Conservation (phyloP, 1,140 invertebrate genomes). For the Ylistrum balloti region DNA sequence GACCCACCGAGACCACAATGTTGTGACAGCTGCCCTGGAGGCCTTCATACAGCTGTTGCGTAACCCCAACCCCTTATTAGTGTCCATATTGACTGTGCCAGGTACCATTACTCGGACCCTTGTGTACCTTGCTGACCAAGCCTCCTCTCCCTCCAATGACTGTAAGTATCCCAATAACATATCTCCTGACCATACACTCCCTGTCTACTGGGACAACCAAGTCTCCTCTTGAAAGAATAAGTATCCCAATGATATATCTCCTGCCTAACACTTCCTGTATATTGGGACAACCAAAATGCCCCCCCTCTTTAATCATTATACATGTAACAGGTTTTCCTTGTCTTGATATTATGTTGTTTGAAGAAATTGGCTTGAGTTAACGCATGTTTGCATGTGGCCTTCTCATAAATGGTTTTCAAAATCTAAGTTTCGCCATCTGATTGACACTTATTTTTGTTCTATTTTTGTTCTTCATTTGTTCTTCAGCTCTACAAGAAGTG, state of each 20-base stretch:
- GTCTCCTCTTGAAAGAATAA: too few species aligned
- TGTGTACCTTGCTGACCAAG: slow-evolving; percentile 64
- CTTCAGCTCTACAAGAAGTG: slow-evolving; percentile 67
- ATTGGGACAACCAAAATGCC: neutral
- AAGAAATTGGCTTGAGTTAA: too few species aligned
- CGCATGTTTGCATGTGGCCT: too few species aligned
- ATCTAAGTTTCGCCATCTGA: neutral
- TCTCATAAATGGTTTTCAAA: neutral
- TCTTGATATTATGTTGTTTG: too few species aligned
- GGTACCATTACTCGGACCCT: slow-evolving; percentile 83
- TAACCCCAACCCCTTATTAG: slow-evolving; percentile 86
- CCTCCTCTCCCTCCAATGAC: slow-evolving; percentile 45
- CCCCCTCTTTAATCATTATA: too few species aligned
- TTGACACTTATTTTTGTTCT: too few species aligned
- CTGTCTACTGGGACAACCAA: neutral
- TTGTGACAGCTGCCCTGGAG: slow-evolving; percentile 92
- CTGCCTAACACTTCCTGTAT: neutral
- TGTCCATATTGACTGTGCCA: slow-evolving; percentile 85
- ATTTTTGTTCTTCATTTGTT: slow-evolving; percentile 43
- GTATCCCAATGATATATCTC: too few species aligned
- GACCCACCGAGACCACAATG: slow-evolving; percentile 90
- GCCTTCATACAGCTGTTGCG: slow-evolving; percentile 89
- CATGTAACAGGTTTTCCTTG: too few species aligned
- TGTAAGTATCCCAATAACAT: slow-evolving; percentile 44
- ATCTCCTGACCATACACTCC: neutral